Conservation (phyloP, 35 echinoderm and acorn worm species). For the Acanthaster planci region DNA sequence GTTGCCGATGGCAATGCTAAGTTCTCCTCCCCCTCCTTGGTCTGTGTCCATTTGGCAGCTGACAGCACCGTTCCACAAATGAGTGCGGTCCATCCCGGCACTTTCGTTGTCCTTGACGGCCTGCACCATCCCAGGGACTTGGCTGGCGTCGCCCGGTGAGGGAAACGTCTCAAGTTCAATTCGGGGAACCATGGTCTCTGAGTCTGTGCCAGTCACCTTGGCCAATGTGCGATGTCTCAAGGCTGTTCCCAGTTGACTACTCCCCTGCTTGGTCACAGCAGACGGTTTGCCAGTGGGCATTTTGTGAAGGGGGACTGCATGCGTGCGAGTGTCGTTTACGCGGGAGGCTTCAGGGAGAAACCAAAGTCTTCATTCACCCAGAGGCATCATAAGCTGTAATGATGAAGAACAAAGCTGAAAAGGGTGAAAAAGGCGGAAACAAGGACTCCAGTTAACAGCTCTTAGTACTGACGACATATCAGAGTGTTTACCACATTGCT, state of each 20-base stretch:
- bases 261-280: background rate
- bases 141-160: background rate
- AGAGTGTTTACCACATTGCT: too few species aligned
- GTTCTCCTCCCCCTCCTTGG: background rate
- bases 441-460: too few species aligned
- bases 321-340: too few species aligned
- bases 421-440: too few species aligned
- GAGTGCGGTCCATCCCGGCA: background rate
- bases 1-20: background rate
- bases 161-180: conserved; percentile 18
- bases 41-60: background rate
- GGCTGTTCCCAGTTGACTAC: background rate
- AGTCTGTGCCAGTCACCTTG: background rate
- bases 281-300: conserved; percentile 14
- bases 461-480: too few species aligned
- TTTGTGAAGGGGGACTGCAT: background rate
- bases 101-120: background rate
- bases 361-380: too few species aligned
- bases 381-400: too few species aligned
- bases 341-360: too few species aligned
- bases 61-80: background rate
- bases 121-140: background rate
- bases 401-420: too few species aligned
- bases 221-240: background rate
- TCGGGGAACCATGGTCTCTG: conserved; percentile 29